Evolutionary conservation across 2,797 vertebrate species (phyloP).

Genomic region (Caiman crocodilus): DNA sequence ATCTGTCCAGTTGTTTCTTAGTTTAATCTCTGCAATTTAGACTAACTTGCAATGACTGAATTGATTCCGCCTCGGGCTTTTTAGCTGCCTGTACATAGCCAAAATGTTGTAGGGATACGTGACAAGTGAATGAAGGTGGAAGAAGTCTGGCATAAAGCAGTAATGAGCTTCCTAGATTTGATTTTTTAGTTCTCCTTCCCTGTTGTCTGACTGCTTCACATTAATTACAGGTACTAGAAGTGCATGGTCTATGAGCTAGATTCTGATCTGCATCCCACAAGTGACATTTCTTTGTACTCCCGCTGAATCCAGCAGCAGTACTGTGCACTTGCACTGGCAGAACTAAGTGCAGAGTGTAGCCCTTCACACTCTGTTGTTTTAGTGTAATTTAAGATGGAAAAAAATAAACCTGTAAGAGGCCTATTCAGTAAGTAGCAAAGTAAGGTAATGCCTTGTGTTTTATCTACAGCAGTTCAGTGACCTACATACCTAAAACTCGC

Average conservation of each 20-base stretch:
- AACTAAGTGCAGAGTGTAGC: background rate
- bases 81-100: too few relatives aligned
- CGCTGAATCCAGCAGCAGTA: conserved; percentile 21
- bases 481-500: background rate
- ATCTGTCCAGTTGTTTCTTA: too few relatives aligned
- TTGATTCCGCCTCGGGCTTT: too few relatives aligned
- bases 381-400: background rate
- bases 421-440: conserved; percentile 1
- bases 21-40: too few relatives aligned
- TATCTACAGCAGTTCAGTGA: background rate
- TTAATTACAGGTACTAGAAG: conserved; percentile 31
- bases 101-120: too few relatives aligned
- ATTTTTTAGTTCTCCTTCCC: background rate
- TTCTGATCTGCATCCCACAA: conserved; percentile 18
- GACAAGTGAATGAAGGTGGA: background rate
- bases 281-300: background rate
- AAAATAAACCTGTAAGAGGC: background rate
- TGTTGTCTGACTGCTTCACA: background rate
- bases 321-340: background rate
- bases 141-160: background rate
- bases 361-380: background rate
- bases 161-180: background rate
- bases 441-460: background rate
- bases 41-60: too few relatives aligned
- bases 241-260: background rate